These are phyloP conservation scores for Florisuga fusca DNA, from an alignment of 2,797 vertebrate genomes.

Conservation along the genomic window DNA sequence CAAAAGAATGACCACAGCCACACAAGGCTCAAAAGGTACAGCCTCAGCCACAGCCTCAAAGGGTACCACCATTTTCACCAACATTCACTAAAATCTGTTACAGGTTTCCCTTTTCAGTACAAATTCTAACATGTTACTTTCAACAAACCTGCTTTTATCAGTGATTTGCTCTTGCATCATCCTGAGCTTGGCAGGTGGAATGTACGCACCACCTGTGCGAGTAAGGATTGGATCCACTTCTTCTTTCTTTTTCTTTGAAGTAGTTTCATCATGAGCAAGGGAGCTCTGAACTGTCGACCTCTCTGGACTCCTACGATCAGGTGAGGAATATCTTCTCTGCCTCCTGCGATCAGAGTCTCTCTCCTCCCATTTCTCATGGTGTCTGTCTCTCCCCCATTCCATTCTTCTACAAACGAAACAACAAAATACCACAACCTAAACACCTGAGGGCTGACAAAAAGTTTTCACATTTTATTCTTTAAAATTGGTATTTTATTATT, in stretches of 20 bases:
- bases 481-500: not conserved
- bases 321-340: conserved; percentile 82
- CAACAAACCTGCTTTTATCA: conserved; percentile 92
- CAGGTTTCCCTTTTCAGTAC: not conserved
- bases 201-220: conserved; percentile 95
- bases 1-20: not conserved
- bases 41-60: not conserved
- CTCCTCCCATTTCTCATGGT: conserved; percentile 76
- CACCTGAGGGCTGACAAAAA: fast-evolving
- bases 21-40: not conserved
- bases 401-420: conserved; percentile 58
- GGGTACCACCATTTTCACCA: not conserved
- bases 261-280: conserved; percentile 78
- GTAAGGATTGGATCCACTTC: conserved; percentile 94
- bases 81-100: not conserved
- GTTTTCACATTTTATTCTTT: not conserved
- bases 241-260: conserved; percentile 94
- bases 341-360: conserved; percentile 76
- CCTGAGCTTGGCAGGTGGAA: conserved; percentile 94
- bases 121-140: not conserved
- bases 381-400: conserved; percentile 74
- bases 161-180: conserved; percentile 99
- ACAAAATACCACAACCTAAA: not conserved
- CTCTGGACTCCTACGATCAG: conserved; percentile 74
- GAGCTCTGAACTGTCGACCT: conserved; percentile 57